phyloP scores from a whole-genome alignment of 2,888 invertebrate genomes.

The Hypercompe scribonia region DNA sequence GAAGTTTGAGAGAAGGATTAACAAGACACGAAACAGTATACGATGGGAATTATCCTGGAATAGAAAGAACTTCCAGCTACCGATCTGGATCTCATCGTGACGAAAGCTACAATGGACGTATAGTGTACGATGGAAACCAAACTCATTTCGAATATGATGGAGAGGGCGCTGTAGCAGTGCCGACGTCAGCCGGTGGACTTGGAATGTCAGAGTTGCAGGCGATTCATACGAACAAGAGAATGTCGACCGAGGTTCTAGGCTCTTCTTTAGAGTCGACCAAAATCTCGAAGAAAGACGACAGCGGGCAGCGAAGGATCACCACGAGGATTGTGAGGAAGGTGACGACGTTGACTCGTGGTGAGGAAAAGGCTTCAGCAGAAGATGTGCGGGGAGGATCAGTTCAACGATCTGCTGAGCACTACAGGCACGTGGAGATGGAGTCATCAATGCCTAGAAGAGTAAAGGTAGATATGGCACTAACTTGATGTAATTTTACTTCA shows the following conservation, averaged over 20 bases:
- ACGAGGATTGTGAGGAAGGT: slow-evolving; percentile 95
- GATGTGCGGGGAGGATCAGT: slow-evolving; percentile 88
- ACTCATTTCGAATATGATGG: slow-evolving; percentile 84
- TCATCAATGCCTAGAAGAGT: slow-evolving; percentile 89
- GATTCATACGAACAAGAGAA: slow-evolving; percentile 92
- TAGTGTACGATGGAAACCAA: slow-evolving; percentile 82
- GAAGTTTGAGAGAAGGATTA: slow-evolving; percentile 84
- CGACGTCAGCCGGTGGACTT: slow-evolving; percentile 76
- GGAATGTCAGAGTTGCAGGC: slow-evolving; percentile 89
- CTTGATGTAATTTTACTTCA: slow-evolving; percentile 15
- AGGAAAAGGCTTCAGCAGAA: slow-evolving; percentile 91
- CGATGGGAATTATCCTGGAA: slow-evolving; percentile 82
- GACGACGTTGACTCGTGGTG: slow-evolving; percentile 94
- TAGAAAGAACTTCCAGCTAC: slow-evolving; percentile 77
- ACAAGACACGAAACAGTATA: slow-evolving; percentile 82
- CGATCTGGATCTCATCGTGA: slow-evolving; percentile 78
- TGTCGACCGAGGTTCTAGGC: slow-evolving; percentile 94
- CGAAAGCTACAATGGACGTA: slow-evolving; percentile 80
- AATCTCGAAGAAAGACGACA: slow-evolving; percentile 92
- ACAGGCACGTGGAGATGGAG: slow-evolving; percentile 86
- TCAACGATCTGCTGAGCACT: slow-evolving; percentile 85
- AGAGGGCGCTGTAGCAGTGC: slow-evolving; percentile 78
- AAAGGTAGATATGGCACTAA: slow-evolving; percentile 87
- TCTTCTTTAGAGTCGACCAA: slow-evolving; percentile 94
- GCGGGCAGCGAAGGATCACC: slow-evolving; percentile 93